Evolutionary conservation across 2,888 invertebrate species (phyloP).

Genomic region (Agonopterix heracliana): DNA sequence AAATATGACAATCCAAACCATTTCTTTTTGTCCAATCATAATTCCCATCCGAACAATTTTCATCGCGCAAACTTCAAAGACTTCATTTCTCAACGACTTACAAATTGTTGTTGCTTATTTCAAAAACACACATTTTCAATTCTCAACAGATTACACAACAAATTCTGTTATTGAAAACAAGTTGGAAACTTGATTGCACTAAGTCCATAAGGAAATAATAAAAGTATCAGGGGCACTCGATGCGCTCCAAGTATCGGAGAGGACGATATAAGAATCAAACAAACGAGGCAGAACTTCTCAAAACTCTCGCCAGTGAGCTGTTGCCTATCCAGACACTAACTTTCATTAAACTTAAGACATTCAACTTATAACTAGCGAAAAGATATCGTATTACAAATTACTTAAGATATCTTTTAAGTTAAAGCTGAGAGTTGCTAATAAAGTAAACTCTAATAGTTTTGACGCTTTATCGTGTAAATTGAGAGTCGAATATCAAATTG

Average conservation of each 20-base stretch:
- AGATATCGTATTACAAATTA: conserved; percentile 41
- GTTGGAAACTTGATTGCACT: conserved; percentile 38
- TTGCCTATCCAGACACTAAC: conserved; percentile 43
- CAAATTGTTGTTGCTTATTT: not conserved
- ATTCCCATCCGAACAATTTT: too few relatives aligned
- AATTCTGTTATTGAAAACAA: conserved; percentile 34
- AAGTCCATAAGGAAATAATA: conserved; percentile 57
- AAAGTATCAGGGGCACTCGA: conserved; percentile 54
- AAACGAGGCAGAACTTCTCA: conserved; percentile 49
- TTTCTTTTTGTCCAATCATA: not conserved
- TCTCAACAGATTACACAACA: conserved; percentile 25
- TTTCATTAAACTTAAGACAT: conserved; percentile 58
- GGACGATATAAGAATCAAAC: conserved; percentile 54
- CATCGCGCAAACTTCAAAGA: too few relatives aligned
- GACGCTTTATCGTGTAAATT: too few relatives aligned
- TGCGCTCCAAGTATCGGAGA: conserved; percentile 36
- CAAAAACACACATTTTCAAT: not conserved
- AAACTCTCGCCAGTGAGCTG: conserved; percentile 39
- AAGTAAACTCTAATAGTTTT: not conserved
- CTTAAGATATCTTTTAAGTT: conserved; percentile 12
- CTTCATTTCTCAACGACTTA: not conserved
- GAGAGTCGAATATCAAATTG: too few relatives aligned
- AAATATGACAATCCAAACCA: too few relatives aligned
- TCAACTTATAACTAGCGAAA: conserved; percentile 46
- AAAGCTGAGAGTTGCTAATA: not conserved